Evolutionary conservation across 2,113 vertebrate species (phyloP).

Genomic region (Oncorhynchus masou): DNA sequence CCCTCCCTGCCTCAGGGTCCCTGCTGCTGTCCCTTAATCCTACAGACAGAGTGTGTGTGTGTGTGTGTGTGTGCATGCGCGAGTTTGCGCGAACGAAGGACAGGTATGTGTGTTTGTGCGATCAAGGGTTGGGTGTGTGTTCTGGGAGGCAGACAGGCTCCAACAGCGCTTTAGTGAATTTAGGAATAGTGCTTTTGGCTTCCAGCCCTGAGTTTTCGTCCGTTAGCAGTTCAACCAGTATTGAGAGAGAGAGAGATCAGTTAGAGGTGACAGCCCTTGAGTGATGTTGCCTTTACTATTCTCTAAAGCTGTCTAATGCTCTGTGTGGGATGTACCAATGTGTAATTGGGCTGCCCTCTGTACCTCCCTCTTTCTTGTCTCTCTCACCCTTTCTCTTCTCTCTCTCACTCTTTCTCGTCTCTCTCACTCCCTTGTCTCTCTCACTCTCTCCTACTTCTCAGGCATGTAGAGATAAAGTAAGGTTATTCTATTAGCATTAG

Average conservation of each 20-base stretch:
- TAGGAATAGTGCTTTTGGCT: background rate
- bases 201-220: background rate
- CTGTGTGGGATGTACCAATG: background rate
- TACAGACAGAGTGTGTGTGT: background rate
- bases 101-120: background rate
- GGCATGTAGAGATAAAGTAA: slow-evolving; percentile 42
- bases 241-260: background rate
- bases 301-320: background rate
- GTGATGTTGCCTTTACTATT: background rate
- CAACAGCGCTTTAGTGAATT: background rate
- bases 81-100: too few relatives aligned
- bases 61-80: background rate
- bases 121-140: background rate
- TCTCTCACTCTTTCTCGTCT: background rate
- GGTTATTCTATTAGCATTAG: slow-evolving; percentile 43
- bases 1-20: slow-evolving; percentile 25
- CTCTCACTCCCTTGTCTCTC: background rate
- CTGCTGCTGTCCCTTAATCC: slow-evolving; percentile 14
- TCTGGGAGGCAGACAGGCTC: background rate
- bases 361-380: slow-evolving; percentile 18
- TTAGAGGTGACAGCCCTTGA: background rate
- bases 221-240: slow-evolving; percentile 15
- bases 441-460: background rate
- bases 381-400: background rate
- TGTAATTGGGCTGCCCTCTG: background rate